Base-by-base conservation (phyloP, 1,140 invertebrate species). In the Drosophila pachea region DNA sequence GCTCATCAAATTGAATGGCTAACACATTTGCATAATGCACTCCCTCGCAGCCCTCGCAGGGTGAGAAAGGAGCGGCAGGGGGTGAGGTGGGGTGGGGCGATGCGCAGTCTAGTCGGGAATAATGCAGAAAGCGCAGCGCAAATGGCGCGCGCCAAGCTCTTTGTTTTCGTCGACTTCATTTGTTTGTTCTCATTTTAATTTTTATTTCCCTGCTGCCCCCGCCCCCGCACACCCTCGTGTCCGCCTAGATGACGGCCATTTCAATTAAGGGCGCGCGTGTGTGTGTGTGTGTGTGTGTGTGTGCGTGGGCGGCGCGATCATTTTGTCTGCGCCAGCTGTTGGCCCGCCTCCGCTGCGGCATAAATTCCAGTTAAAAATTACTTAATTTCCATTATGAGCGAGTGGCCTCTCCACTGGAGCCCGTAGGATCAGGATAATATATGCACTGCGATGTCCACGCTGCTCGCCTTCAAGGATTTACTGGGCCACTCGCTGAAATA, bases 1-100 rank as follows among this genome's bases (percentile, higher is more conserved):
- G 77, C 38, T 73, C 77, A 78, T 78, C 68, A 78, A 81, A 76
- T 76, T 72, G 73, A 78, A 78, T 78, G 76, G 76, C 77, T 79
- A 72, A 61, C 66, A 68, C 73, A 78, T 78, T 78, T 81, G 68
- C 76, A 75, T 68, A 81, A 68, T 65, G 62, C 45, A 52, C 45
- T 33, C 11, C 22, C 47, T 49, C 55, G 54, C 66, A 64, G 59
- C 60, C 63, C 59, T 45, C 55, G 11, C 14, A 22, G n/a, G n/a
- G n/a, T n/a, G n/a, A n/a, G n/a, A n/a, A n/a, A 29, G 6, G 12
- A 11, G 3, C 8, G 5, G 48, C 12, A 14, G n/a, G 11, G 5
- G 0, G 8, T n/a, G 5, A 0, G 38, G 38, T 9, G 8, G 55
- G 5, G 5, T n/a, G 14, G 45, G 35, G 8, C 8, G 16, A 32